Base-by-base conservation (phyloP, 1,140 invertebrate genomes). In the Meloidogyne exigua region DNA sequence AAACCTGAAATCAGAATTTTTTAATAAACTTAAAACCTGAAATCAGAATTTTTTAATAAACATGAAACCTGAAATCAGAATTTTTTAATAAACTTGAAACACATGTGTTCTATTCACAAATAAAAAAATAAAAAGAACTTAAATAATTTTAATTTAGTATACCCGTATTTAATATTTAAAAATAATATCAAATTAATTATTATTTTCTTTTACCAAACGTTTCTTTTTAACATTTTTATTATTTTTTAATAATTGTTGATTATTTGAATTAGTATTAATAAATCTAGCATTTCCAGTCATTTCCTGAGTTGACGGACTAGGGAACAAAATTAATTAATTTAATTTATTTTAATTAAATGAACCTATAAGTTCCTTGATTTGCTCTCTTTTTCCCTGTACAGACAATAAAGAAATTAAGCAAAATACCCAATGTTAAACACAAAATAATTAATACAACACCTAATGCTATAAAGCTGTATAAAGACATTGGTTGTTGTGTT, bases 341-440 rank as follows among this genome's bases (percentile, higher is more conserved):
- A n/a, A n/a, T 44, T 15, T 10, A 9, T 15, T 25, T 42, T 42
- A 26, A 15, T 0, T n/a, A 23, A 4, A 25, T 7, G 15, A 21
- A 73, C 49, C 76, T 79, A 89, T 99, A 98, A 0, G 95, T 96
- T 12, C 83, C 80, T 64, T 82, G 83, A 64, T 75, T 80, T 62
- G 82, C 81, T 2, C 83, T 21, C 39, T 79, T 76, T 25, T 70
- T 76, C 11, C 76, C 72, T 9, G 74, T 63, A 64, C 72, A 73
- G n/a, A 76, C 75, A n/a, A 86, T 84, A 68, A 86, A 84, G 28
- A 87, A 78, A 66, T 87, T 85, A 12, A 86, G 72, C 72, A 82
- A 69, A 32, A 80, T 81, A 32, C 82, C 84, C 18, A 86, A 72
- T 13, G 84, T 70, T 23, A 75, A 49, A 69, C 82, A 77, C 7